Percentiles rank a stretch among this genome's conserved stretches.
Evolutionary conservation across 2,888 invertebrate genomes (phyloP).

Genomic region (Deroplatys truncata): DNA sequence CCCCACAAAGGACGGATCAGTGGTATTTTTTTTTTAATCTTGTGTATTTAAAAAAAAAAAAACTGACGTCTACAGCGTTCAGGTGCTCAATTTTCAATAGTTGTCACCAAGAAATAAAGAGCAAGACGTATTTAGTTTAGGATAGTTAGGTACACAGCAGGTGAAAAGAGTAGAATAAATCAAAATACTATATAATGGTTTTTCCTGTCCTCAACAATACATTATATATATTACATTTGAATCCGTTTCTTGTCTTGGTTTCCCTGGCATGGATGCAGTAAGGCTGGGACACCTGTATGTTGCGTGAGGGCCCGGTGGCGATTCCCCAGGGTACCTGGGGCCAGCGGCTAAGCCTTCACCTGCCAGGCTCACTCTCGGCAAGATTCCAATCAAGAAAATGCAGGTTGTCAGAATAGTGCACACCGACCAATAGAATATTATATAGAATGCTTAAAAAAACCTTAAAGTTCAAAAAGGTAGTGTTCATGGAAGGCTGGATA

Average conservation of each 20-base stretch:
- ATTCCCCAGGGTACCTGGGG: conserved; percentile 31
- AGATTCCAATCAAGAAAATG: neutral
- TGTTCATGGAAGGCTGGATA: neutral
- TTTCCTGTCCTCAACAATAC: conserved; percentile 17
- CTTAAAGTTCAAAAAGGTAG: neutral
- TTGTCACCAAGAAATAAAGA: conserved; percentile 30
- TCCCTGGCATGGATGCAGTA: conserved; percentile 21
- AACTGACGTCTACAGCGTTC: conserved; percentile 33
- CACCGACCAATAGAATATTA: neutral
- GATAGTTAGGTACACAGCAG: conserved; percentile 5
- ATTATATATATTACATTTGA: neutral
- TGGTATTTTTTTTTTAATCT: conserved; percentile 26
- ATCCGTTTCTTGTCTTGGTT: conserved; percentile 23
- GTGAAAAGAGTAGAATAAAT: conserved; percentile 4
- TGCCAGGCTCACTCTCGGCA: neutral
- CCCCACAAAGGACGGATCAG: conserved; percentile 30
- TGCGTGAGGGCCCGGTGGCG: conserved; percentile 32
- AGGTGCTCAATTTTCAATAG: conserved; percentile 35
- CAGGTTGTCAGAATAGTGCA: neutral
- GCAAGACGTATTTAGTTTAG: conserved; percentile 12
- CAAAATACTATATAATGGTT: conserved; percentile 9
- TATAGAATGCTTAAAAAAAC: neutral
- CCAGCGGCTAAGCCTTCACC: conserved; percentile 26
- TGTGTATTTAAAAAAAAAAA: conserved; percentile 27
- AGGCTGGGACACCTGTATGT: conserved; percentile 28